Percentiles rank a stretch among this genome's conserved stretches.
These are phyloP conservation scores for Mya arenaria DNA, from an alignment of 1,140 invertebrate species.

Conservation along the genomic window DNA sequence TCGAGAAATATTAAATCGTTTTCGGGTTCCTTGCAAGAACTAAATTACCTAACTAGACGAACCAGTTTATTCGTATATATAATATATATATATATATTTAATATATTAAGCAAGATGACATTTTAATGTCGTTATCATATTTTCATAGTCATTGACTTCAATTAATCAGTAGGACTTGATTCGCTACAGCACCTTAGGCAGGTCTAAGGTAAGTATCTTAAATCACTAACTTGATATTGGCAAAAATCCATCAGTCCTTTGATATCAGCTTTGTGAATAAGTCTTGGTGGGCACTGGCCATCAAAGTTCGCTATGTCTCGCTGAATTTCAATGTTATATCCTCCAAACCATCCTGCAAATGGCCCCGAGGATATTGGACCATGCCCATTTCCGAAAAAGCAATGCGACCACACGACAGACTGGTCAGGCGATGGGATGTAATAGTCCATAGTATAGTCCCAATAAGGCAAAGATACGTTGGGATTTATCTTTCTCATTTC, in stretches of 20 bases:
- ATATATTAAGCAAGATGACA: no score
- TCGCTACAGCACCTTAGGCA: no score
- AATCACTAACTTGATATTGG: background rate
- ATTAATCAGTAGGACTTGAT: no score
- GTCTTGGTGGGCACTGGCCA: background rate
- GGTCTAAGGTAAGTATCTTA: background rate
- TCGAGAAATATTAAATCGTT: no score
- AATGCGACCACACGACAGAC: background rate
- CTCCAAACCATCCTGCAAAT: background rate
- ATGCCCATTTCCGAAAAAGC: background rate
- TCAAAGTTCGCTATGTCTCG: background rate
- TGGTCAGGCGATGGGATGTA: background rate
- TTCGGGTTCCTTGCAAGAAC: no score
- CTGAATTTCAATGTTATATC: background rate
- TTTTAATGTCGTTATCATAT: no score
- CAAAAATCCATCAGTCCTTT: background rate
- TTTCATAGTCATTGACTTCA: no score
- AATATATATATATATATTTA: no score
- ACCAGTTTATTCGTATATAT: no score
- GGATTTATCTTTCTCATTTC: constrained; percentile 1
- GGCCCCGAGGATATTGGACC: background rate
- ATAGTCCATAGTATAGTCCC: constrained; percentile 2
- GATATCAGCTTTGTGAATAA: background rate
- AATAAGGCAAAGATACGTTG: constrained; percentile 2
- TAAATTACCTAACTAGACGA: no score